Conservation (phyloP, 2,888 invertebrate genomes). For the Gari tellinella region DNA sequence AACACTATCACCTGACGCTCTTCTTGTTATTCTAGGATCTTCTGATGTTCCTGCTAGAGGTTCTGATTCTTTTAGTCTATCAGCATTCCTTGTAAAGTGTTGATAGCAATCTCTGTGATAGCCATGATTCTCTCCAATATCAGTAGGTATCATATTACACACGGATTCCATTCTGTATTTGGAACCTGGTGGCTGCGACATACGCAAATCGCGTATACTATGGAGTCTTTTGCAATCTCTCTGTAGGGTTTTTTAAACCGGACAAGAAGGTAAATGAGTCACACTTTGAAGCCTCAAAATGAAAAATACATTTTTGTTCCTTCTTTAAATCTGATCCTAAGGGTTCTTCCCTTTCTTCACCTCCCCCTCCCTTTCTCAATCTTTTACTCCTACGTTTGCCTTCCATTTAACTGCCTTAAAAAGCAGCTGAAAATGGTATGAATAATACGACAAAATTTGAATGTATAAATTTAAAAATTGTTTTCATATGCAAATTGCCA, state of each 20-base stretch:
- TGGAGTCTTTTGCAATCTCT: not conserved
- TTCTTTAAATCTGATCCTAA: not conserved
- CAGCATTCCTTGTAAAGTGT: conserved; percentile 12
- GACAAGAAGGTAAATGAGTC: conserved; percentile 5
- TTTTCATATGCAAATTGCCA: no score
- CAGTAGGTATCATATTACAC: no score
- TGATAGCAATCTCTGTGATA: conserved; percentile 25
- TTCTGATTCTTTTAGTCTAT: conserved; percentile 13
- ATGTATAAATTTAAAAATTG: no score
- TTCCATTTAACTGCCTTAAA: no score
- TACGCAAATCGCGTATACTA: conserved; percentile 1
- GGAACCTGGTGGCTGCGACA: no score
- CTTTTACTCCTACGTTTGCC: not conserved
- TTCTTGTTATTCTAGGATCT: no score
- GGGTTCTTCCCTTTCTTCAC: not conserved
- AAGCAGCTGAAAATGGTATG: no score
- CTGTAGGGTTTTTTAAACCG: not conserved
- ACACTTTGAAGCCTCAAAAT: conserved; percentile 1
- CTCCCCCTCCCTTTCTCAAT: no score
- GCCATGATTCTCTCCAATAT: conserved; percentile 5
- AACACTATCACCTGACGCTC: no score
- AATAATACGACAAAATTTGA: no score
- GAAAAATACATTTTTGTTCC: not conserved
- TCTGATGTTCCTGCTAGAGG: no score
- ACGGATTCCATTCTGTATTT: no score